Percentiles rank a stretch among this genome's conserved stretches.
Conservation (phyloP, 2,113 vertebrate genomes). For the Eudyptes chrysolophus region DNA sequence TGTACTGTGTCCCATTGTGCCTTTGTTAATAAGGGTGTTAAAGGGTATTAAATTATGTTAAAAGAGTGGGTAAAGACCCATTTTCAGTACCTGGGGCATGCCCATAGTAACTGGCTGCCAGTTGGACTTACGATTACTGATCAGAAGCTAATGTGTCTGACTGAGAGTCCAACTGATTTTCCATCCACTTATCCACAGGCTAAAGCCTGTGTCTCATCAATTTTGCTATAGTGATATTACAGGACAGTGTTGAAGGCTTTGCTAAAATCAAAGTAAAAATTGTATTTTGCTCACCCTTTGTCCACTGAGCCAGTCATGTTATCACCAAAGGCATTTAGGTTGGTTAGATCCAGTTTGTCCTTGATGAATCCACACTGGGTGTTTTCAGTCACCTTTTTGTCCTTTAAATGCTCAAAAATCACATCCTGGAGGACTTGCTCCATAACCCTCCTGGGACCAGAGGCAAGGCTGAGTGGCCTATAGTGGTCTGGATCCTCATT, state of each 20-base stretch:
- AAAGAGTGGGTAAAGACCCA: not conserved
- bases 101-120: not conserved
- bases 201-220: not conserved
- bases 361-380: not conserved
- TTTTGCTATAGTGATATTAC: not conserved
- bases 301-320: not conserved
- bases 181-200: not conserved
- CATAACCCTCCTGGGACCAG: not conserved
- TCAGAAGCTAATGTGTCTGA: not conserved
- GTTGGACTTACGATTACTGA: not conserved
- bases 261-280: not conserved
- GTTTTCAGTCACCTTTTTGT: not conserved
- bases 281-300: not conserved
- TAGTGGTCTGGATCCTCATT: not conserved
- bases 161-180: not conserved
- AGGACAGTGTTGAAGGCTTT: not conserved
- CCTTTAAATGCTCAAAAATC: not conserved
- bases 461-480: not conserved
- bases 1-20: not conserved
- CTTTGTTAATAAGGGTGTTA: not conserved
- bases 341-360: not conserved
- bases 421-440: not conserved
- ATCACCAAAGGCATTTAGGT: not conserved
- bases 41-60: not conserved
- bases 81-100: not conserved